Evolutionary conservation across 2,113 vertebrate genomes (phyloP).

Genomic region (Catagonus wagneri): DNA sequence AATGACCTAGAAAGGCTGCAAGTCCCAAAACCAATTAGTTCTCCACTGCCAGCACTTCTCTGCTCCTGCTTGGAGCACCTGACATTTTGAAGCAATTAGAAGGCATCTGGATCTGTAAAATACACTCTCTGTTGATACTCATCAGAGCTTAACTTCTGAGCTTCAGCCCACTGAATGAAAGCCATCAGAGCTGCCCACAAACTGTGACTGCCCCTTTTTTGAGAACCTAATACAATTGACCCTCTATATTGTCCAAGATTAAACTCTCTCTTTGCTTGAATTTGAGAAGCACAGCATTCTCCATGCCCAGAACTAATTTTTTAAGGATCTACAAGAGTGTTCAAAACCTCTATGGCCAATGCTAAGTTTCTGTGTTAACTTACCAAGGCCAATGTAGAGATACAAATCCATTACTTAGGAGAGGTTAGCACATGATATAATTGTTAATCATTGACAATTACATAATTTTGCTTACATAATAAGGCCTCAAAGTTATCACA

Average conservation of each 20-base stretch:
- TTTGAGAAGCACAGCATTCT: not conserved
- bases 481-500: not conserved
- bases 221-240: slow-evolving; percentile 10
- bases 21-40: slow-evolving; percentile 71
- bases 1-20: slow-evolving; percentile 74
- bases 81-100: slow-evolving; percentile 79
- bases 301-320: not conserved
- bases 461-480: not conserved
- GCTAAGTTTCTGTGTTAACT: not conserved
- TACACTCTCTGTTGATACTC: not conserved
- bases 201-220: not conserved
- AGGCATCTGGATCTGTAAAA: slow-evolving; percentile 20
- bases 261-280: slow-evolving; percentile 3
- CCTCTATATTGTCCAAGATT: slow-evolving; percentile 39
- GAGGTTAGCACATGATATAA: not conserved
- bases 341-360: not conserved
- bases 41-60: not conserved
- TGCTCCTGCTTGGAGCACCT: slow-evolving; percentile 48
- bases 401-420: not conserved
- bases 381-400: not conserved
- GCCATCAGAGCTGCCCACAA: not conserved
- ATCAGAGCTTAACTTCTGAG: slow-evolving; percentile 55
- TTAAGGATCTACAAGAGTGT: not conserved
- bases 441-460: not conserved
- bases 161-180: slow-evolving; percentile 27